These are phyloP conservation scores for Dasysyrphus tricinctus DNA, from an alignment of 2,888 invertebrate species.

Conservation along the genomic window DNA sequence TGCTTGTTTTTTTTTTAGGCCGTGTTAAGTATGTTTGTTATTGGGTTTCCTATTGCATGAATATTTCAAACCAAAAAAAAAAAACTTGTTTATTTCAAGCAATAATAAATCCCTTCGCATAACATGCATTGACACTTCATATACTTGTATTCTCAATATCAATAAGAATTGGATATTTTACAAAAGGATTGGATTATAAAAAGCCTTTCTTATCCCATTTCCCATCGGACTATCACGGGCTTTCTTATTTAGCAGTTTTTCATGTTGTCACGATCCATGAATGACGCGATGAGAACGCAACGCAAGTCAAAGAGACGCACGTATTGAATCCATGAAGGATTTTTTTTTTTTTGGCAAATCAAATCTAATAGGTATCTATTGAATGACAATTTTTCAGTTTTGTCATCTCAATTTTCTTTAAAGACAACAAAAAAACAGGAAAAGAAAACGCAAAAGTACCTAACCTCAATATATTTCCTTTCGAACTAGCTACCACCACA, in stretches of 20 bases:
- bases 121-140: constrained; percentile 44
- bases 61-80: not conserved
- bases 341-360: too few species aligned
- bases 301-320: too few species aligned
- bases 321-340: not conserved
- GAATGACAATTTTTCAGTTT: too few species aligned
- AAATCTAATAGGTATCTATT: too few species aligned
- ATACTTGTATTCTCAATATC: constrained; percentile 13
- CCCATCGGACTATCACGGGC: not conserved
- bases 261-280: not conserved
- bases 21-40: constrained; percentile 49
- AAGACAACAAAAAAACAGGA: not conserved
- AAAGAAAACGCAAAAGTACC: constrained; percentile 37
- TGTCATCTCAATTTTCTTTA: not conserved
- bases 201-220: constrained; percentile 16
- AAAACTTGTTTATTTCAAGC: constrained; percentile 16
- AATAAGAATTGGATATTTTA: constrained; percentile 49
- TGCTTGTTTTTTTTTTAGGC: constrained; percentile 6
- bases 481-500: not conserved
- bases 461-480: constrained; percentile 59
- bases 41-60: constrained; percentile 37
- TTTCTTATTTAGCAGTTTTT: constrained; percentile 23
- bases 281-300: too few species aligned
- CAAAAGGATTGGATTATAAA: constrained; percentile 45
- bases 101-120: not conserved